Conservation (phyloP, 2,797 vertebrate genomes). For the Ptychadena robeensis region DNA sequence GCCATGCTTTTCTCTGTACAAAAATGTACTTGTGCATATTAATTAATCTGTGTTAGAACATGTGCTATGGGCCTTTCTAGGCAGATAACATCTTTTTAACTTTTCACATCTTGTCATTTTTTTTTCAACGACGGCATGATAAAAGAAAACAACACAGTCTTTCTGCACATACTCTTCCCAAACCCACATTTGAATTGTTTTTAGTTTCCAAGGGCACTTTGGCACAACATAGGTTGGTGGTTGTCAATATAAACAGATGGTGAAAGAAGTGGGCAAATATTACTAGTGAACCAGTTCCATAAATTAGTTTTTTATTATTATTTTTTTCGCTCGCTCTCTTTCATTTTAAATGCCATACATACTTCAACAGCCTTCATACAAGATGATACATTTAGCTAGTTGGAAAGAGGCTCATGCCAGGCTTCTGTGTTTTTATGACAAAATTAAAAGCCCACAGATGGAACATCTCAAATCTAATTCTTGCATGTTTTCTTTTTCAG, state of each 20-base stretch:
- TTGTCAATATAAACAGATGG: slow-evolving; percentile 84
- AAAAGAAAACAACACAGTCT: slow-evolving; percentile 52
- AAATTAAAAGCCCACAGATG: slow-evolving; percentile 83
- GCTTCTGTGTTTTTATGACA: slow-evolving; percentile 81
- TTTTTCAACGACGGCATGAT: slow-evolving; percentile 19
- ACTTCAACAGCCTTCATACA: slow-evolving; percentile 79
- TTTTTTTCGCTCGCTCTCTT: slow-evolving; percentile 59
- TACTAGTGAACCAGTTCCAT: slow-evolving; percentile 74
- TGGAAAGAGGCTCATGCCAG: slow-evolving; percentile 78
- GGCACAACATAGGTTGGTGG: slow-evolving; percentile 78
- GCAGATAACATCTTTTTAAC: slow-evolving; percentile 56
- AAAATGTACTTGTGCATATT: slow-evolving; percentile 56
- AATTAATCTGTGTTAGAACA: slow-evolving; percentile 63
- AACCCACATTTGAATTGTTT: slow-evolving; percentile 70
- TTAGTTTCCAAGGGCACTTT: slow-evolving; percentile 81
- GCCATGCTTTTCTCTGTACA: not conserved
- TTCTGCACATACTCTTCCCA: slow-evolving; percentile 65
- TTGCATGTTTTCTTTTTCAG: slow-evolving; percentile 78
- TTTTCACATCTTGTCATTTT: slow-evolving; percentile 58
- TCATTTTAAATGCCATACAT: slow-evolving; percentile 80
- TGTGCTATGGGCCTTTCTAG: slow-evolving; percentile 47
- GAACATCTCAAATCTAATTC: slow-evolving; percentile 82
- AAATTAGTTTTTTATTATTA: slow-evolving; percentile 73
- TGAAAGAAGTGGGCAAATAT: slow-evolving; percentile 82
- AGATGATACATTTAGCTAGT: slow-evolving; percentile 80